Evolutionary conservation across 2,797 vertebrate species (phyloP), one percentile per base, ranked within the genome.

Genomic region (Heterohyrax brucei): DNA sequence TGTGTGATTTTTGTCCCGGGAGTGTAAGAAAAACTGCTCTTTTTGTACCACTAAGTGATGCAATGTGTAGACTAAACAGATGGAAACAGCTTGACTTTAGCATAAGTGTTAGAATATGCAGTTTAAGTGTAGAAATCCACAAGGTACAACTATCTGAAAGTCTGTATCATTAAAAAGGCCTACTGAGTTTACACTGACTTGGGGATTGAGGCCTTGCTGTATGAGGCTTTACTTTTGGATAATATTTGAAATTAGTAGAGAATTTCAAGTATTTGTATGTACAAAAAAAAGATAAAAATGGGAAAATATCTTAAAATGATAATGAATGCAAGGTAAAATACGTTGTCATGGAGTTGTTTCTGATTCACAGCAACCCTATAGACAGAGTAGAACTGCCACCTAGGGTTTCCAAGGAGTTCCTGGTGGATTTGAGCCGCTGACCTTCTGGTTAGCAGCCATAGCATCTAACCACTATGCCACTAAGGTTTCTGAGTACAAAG

Each of bases 31-130:
- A 97, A 96, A 97, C 97, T 96, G 79, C 94, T 96, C 96, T 98
- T 98, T 96, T 97, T 96, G 89, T 95, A 96, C 93, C 95, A 93
- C 96, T 97, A 97, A 98, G 96, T 95, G 97, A 98, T 87, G 80
- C 85, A 97, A 97, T 93, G 98, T 98, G 98, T 98, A 98, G 94
- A 93, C 97, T 95, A 97, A 98, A 98, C 95, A 97, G 97, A 97
- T 96, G 96, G 97, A 98, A 98, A 97, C 96, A 94, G 98, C 97
- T 91, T 96, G 94, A 95, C 93, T 97, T 1, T 0, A 92, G 66
- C 91, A 84, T 1, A 95, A 95, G 84, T 96, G 97, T 61, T 97
- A 87, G 56, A 79, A 96, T 96, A 90, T 0, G 13, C 93, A 96
- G 96, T 93, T 96, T 95, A 97, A 97, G 96, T 95, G 90, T 94